These are phyloP conservation scores for Miichthys miiuy DNA, from an alignment of 2,797 vertebrate species.

Conservation along the genomic window DNA sequence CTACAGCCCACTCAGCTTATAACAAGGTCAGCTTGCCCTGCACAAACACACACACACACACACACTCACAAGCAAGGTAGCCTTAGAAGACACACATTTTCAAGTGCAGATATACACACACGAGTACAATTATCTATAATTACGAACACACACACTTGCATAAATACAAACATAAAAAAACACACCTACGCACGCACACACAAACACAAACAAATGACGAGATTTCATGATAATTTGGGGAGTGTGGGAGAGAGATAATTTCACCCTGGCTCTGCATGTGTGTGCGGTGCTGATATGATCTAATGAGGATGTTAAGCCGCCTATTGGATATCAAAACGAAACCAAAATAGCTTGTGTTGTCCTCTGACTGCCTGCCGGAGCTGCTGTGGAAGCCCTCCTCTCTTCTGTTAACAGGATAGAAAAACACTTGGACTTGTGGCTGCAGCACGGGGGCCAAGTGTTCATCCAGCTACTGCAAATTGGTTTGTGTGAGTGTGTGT, in stretches of 20 bases:
- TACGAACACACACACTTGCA: neutral
- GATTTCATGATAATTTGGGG: conserved; percentile 63
- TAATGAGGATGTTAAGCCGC: conserved; percentile 77
- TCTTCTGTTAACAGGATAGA: conserved; percentile 67
- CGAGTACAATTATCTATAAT: conserved; percentile 29
- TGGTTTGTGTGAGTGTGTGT: conserved; percentile 32
- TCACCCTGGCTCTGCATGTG: conserved; percentile 10
- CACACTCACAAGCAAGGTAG: conserved; percentile 16
- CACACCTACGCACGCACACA: conserved; percentile 10
- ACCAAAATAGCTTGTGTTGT: conserved; percentile 72
- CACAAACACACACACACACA: conserved; percentile 42
- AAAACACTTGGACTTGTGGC: conserved; percentile 60
- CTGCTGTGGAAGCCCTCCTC: conserved; percentile 60
- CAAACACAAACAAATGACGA: conserved; percentile 60
- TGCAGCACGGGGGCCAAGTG: conserved; percentile 57
- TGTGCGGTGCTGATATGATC: conserved; percentile 61
- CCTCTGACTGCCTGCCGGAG: conserved; percentile 61
- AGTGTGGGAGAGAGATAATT: conserved; percentile 61
- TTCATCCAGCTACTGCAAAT: conserved; percentile 54
- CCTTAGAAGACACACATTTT: conserved; percentile 15
- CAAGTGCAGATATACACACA: conserved; percentile 20
- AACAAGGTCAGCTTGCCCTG: conserved; percentile 81
- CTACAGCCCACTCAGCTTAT: conserved; percentile 77
- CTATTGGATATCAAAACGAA: conserved; percentile 76
- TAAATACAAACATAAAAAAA: conserved; percentile 26